Evolutionary conservation across 2,888 invertebrate species (phyloP), one percentile per base, ranked within the genome.

Genomic region (Cheilosia pagana): DNA sequence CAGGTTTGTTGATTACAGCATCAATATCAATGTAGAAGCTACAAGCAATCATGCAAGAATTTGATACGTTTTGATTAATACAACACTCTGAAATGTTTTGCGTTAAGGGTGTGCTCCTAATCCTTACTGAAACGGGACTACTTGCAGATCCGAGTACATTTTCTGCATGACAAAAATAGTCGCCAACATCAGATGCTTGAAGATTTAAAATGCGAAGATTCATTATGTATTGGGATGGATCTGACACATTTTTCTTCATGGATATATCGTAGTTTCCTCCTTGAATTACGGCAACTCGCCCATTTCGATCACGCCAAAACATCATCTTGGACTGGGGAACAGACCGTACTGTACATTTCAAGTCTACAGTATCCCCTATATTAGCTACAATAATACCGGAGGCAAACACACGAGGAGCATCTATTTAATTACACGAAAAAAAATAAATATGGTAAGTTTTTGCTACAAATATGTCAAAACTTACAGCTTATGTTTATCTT

Each of bases 101-200:
- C 88, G 94, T 94, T 0, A 94, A 93, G 0, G 94, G 93, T 0
- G 93, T 92, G 53, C 94, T 94, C 41, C 96, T 92, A 59, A 96
- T 93, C 28, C 96, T 91, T 65, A 96, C 96, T 0, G 95, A 95
- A 0, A 96, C 96, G 0, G 96, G 95, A 67, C 95, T 93, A 4
- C 96, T 94, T 0, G 94, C 94, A 86, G 94, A 94, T 0, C 97
- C 97, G 88, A 96, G 95, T 0, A 95, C 95, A 90, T 97, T 97
- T 91, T 96, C 96, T 0, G 97, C 96, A 90, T 96, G 96, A 87
- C 97, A 97, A 92, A 94, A 96, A 90, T 96, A 97, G 87, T 96
- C 96, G 0, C 96, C 96, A 60, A 95, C 95, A 89, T 96, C 96
- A 28, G 93, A 91, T 63, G 95, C 94, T 2, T 94, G 92, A 88